A percentile compares a stretch with the other conserved stretches of the same genome.
Conservation (phyloP, 2,888 invertebrate species). For the Coecobrya sp. region DNA sequence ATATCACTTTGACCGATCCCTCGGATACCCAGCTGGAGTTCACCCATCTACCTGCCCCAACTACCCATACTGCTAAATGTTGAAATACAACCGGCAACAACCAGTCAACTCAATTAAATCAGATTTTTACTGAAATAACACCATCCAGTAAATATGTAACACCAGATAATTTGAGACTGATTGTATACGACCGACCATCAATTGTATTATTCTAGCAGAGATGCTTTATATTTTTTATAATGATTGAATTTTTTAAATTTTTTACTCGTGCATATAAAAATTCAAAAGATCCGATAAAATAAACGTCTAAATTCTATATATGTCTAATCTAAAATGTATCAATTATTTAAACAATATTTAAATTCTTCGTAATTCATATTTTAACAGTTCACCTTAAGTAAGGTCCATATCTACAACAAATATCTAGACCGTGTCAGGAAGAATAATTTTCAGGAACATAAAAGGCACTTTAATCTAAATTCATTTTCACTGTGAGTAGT, state of each 20-base stretch:
- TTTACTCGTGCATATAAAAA: not conserved
- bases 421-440: too few species aligned
- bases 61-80: constrained; percentile 89
- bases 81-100: not conserved
- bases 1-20: constrained; percentile 84
- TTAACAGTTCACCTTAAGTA: too few species aligned
- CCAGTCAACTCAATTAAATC: not conserved
- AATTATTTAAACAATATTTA: too few species aligned
- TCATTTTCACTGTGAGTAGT: not conserved
- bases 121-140: not conserved
- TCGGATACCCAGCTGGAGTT: constrained; percentile 87
- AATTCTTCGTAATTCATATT: too few species aligned
- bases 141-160: not conserved
- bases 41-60: constrained; percentile 90
- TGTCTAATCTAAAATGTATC: too few species aligned
- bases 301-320: not conserved
- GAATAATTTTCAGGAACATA: not conserved
- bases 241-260: not conserved
- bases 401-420: too few species aligned
- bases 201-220: not conserved
- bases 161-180: constrained; percentile 36
- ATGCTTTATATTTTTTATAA: constrained; percentile 48
- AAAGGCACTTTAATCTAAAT: too few species aligned
- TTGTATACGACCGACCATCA: constrained; percentile 52
- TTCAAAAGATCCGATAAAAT: constrained; percentile 48